Percentiles rank a stretch among this genome's conserved stretches.
Conservation (phyloP, 2,797 vertebrate species). For the Huso huso region DNA sequence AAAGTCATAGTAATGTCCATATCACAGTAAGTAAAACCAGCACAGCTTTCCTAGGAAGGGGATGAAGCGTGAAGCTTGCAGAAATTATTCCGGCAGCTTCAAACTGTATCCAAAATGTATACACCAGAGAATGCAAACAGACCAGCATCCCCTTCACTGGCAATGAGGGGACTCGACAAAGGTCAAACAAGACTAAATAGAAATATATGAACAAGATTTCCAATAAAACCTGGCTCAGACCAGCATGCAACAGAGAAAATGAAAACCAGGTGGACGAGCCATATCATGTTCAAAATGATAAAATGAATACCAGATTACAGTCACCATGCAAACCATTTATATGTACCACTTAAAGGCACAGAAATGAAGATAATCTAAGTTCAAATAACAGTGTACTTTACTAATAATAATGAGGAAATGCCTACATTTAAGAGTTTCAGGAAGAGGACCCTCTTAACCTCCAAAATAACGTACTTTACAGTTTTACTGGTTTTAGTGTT, state of each 20-base stretch:
- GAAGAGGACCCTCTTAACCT: too few species aligned
- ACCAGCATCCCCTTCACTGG: constrained; percentile 39
- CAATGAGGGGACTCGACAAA: constrained; percentile 51
- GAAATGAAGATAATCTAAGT: constrained; percentile 29
- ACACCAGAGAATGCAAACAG: constrained; percentile 14
- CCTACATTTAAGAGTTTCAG: too few species aligned
- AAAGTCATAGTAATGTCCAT: constrained; percentile 3
- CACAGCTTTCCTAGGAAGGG: neutral
- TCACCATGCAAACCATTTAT: constrained; percentile 43
- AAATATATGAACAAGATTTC: constrained; percentile 14
- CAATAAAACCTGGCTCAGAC: constrained; percentile 18
- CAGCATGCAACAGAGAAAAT: constrained; percentile 20
- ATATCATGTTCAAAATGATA: constrained; percentile 57
- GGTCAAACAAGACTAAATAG: constrained; percentile 44
- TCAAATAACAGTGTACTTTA: constrained; percentile 38
- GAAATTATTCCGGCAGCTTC: constrained; percentile 20
- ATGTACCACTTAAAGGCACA: constrained; percentile 36
- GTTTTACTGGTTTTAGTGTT: neutral
- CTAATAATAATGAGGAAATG: constrained; percentile 22
- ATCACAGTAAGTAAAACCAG: constrained; percentile 15
- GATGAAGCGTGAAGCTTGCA: constrained; percentile 2
- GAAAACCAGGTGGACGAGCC: constrained; percentile 45
- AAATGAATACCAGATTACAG: constrained; percentile 62
- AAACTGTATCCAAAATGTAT: constrained; percentile 14
- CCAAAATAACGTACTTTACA: too few species aligned